A percentile compares a stretch with the other conserved stretches of the same genome.
phyloP scores from a whole-genome alignment of 2,797 vertebrate genomes.

The Lutjanus argentimaculatus region DNA sequence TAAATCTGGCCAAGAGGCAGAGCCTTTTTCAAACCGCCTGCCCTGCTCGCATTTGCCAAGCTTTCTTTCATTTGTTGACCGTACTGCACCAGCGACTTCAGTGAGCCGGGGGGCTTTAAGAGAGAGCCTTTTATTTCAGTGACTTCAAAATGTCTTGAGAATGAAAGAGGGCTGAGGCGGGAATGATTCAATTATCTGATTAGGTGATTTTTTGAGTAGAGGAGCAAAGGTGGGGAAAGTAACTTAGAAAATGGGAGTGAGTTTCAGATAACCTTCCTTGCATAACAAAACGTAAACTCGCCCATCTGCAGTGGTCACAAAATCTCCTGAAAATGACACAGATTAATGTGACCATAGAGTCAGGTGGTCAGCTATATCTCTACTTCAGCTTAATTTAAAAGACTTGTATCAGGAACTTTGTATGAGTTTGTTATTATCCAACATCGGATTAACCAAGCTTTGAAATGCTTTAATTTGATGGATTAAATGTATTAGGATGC shows the following conservation, averaged over 20 bases:
- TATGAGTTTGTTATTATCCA: background rate
- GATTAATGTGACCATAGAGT: conserved; percentile 2
- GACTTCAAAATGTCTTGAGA: conserved; percentile 35
- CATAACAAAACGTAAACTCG: background rate
- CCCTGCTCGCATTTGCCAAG: conserved; percentile 21
- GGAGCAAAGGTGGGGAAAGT: conserved; percentile 19
- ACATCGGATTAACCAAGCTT: background rate
- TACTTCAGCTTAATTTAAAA: background rate
- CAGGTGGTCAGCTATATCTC: conserved; percentile 6
- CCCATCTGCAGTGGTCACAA: background rate
- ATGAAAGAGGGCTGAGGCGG: conserved; percentile 21
- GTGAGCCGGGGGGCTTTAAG: conserved; percentile 18
- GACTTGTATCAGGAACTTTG: background rate
- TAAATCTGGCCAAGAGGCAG: conserved; percentile 28
- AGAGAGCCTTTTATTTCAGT: conserved; percentile 26
- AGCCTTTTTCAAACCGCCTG: conserved; percentile 2
- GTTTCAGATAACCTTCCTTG: conserved; percentile 28
- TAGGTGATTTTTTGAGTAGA: conserved; percentile 20
- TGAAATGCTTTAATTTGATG: background rate
- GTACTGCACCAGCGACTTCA: conserved; percentile 21
- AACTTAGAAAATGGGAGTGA: conserved; percentile 9
- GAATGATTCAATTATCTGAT: conserved; percentile 64
- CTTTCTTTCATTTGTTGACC: conserved; percentile 35
- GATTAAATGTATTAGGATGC: conserved; percentile 7
- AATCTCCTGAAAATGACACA: conserved; percentile 4